Percentiles rank a stretch among this genome's conserved stretches.
Conservation (phyloP, 37 sponge, comb jelly and placozoan genomes). For the Dysidea cf. avara region DNA sequence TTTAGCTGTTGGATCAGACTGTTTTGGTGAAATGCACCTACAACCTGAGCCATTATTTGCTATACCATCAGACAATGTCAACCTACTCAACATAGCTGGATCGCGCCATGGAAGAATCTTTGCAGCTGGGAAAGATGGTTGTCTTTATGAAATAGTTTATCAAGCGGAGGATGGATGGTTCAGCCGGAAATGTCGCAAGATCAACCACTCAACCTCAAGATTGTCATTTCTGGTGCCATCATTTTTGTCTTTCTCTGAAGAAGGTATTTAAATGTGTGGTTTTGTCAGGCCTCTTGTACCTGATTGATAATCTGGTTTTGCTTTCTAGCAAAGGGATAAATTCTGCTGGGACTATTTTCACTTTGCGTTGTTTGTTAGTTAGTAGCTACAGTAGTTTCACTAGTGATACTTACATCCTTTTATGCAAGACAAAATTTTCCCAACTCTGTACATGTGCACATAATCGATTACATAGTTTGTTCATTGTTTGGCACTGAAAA, state of each 20-base stretch:
- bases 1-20: slow-evolving; percentile 41
- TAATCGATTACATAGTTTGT: too few relatives aligned
- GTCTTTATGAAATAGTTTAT: slow-evolving; percentile 90
- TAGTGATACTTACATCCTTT: too few relatives aligned
- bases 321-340: too few relatives aligned
- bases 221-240: slow-evolving; percentile 93
- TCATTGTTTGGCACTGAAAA: too few relatives aligned
- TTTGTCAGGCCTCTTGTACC: neutral
- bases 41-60: slow-evolving; percentile 93
- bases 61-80: slow-evolving; percentile 84
- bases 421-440: too few relatives aligned
- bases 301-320: too few relatives aligned
- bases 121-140: slow-evolving; percentile 87
- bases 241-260: slow-evolving; percentile 82
- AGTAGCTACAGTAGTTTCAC: too few relatives aligned
- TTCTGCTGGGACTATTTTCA: too few relatives aligned
- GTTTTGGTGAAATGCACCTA: slow-evolving; percentile 86
- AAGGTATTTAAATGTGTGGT: slow-evolving; percentile 35
- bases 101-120: slow-evolving; percentile 80
- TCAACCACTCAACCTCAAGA: slow-evolving; percentile 86
- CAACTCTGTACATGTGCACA: too few relatives aligned
- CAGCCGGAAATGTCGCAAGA: slow-evolving; percentile 59
- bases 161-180: slow-evolving; percentile 94
- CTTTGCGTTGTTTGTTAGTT: too few relatives aligned
- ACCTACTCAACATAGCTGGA: slow-evolving; percentile 52